phyloP scores from a whole-genome alignment of 2,797 vertebrate genomes.

The Amblyraja radiata region DNA sequence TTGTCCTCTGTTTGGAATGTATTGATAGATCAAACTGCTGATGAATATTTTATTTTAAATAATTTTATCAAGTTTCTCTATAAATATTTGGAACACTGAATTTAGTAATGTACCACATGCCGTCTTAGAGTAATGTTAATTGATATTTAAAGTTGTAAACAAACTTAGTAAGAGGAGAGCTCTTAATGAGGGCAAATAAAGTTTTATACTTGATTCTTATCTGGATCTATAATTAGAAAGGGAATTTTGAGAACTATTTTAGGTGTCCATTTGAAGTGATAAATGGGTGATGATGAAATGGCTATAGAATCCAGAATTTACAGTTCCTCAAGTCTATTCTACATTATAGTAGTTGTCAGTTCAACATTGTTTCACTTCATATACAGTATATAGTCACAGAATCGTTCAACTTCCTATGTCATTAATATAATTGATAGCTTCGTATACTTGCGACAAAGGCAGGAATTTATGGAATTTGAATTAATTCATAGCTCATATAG shows the following conservation, averaged over 20 bases:
- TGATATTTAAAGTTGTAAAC: background rate
- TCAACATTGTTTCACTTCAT: background rate
- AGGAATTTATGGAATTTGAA: background rate
- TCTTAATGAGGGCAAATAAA: background rate
- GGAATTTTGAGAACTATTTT: background rate
- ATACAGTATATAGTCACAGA: background rate
- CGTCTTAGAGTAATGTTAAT: background rate
- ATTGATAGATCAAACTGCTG: background rate
- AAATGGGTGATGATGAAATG: background rate
- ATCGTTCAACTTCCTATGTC: background rate
- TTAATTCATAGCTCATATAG: too few relatives aligned
- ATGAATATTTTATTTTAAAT: background rate
- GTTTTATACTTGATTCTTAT: background rate
- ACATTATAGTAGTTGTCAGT: background rate
- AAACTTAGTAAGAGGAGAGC: background rate
- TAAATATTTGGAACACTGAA: background rate
- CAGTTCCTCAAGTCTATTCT: too few relatives aligned
- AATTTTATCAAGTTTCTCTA: background rate
- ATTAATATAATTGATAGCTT: background rate
- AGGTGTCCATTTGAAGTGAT: background rate
- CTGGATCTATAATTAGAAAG: background rate
- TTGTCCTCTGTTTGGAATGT: background rate
- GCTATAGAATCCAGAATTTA: background rate
- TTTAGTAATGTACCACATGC: background rate
- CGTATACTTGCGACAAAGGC: background rate